Conservation (phyloP, 2,113 vertebrate species). For the Zeus faber region DNA sequence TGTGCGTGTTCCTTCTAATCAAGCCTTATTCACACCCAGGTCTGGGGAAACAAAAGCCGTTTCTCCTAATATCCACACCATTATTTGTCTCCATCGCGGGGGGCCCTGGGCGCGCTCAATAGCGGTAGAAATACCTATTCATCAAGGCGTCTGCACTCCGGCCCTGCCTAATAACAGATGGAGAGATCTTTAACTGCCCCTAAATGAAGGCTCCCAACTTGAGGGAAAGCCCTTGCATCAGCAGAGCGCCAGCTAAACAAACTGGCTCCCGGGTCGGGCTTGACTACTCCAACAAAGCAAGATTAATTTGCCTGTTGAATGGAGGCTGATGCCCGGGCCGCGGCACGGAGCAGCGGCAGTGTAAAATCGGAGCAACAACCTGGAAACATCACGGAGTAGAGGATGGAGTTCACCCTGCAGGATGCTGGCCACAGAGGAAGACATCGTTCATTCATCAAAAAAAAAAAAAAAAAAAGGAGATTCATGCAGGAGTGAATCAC, state of each 20-base stretch:
- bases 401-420: no score
- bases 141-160: constrained; percentile 50
- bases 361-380: constrained; percentile 22
- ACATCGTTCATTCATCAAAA: no score
- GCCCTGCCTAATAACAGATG: constrained; percentile 60
- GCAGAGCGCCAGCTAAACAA: constrained; percentile 61
- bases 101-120: constrained; percentile 49
- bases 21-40: constrained; percentile 43
- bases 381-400: no score
- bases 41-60: constrained; percentile 54
- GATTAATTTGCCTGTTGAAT: constrained; percentile 80
- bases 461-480: no score
- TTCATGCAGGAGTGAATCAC: no score
- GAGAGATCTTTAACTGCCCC: constrained; percentile 72
- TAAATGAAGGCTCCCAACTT: constrained; percentile 68
- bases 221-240: constrained; percentile 70
- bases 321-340: constrained; percentile 53
- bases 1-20: constrained; percentile 44
- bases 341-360: constrained; percentile 28
- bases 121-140: constrained; percentile 66
- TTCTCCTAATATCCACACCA: constrained; percentile 56
- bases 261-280: constrained; percentile 60
- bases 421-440: no score
- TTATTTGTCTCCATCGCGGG: constrained; percentile 55
- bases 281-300: constrained; percentile 75